Conservation (phyloP, 2,113 vertebrate genomes). For the Chascanopsetta lugubris region DNA sequence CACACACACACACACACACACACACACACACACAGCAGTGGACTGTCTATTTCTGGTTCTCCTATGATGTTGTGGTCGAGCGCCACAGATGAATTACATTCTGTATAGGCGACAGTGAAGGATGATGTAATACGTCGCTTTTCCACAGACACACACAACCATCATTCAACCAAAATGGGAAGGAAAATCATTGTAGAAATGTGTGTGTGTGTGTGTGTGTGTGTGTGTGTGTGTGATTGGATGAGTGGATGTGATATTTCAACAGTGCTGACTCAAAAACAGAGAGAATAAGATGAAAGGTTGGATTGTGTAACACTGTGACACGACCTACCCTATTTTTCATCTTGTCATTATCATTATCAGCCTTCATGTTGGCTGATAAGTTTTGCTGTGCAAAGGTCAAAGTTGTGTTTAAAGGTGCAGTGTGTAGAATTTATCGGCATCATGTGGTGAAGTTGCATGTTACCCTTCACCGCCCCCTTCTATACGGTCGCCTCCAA, state of each 20-base stretch:
- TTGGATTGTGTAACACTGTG: too few relatives aligned
- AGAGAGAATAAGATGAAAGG: too few relatives aligned
- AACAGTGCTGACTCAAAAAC: too few relatives aligned
- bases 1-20: constrained; percentile 40
- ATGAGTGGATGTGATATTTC: too few relatives aligned
- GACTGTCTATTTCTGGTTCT: constrained; percentile 63
- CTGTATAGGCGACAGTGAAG: constrained; percentile 51
- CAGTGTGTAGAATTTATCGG: too few relatives aligned
- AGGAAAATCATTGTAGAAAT: constrained; percentile 3
- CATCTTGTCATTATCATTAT: not conserved
- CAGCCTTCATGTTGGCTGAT: too few relatives aligned
- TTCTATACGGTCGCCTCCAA: too few relatives aligned
- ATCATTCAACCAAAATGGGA: constrained; percentile 32
- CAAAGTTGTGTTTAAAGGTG: not conserved
- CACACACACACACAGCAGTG: constrained; percentile 38
- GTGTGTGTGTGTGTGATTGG: not conserved
- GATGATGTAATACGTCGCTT: constrained; percentile 54
- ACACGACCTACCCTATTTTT: not conserved
- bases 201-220: too few relatives aligned
- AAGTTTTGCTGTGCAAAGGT: not conserved
- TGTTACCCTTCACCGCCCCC: too few relatives aligned
- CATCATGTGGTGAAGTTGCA: too few relatives aligned
- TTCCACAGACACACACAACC: constrained; percentile 30
- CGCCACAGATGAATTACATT: constrained; percentile 60
- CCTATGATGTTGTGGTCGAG: constrained; percentile 56